Evolutionary conservation across 2,797 vertebrate genomes (phyloP), one percentile per base, ranked within the genome.

Genomic region (Schizopygopsis malacanthus): DNA sequence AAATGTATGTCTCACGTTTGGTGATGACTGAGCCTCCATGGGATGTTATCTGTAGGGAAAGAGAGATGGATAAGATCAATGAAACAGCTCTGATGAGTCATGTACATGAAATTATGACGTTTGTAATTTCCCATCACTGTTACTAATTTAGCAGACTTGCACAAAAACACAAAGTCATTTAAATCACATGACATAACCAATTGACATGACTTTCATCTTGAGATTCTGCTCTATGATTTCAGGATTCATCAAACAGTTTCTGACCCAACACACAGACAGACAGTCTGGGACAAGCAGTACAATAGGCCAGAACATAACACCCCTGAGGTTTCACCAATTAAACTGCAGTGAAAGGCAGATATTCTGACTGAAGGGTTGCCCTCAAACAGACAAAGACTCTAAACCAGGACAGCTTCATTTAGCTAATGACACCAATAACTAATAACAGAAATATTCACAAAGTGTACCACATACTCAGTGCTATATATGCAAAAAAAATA

Each of bases 11-110:
- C 91, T 95, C 94, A 98, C 98, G 98, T 98, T 97, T 99, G 90
- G 96, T 94, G 86, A 94, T 94, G 86, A 95, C 94, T 92, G 96
- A 92, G 93, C 96, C 97, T 92, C 96, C 95, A 84, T 96, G 97
- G 87, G 97, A 96, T 56, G 92, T 95, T 87, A 97, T 95, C 98
- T 99, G 92, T 92, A 59, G 37, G 37, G 45, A 82, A 25, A 80
- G 39, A 67, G 59, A 79, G 33, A 79, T 28, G 28, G 56, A 81
- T 67, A 18, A 52, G 16, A 81, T 81, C 37, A 67, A 81, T 67
- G 25, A 84, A 61, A 79, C 52, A 20, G 43, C 81, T 43, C 6
- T 39, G 33, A 11, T 80, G 43, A 83, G 75, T 83, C 69, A 79
- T 37, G 79, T 80, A 87, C 50, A 59, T 54, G 28, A 45, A 59